Evolutionary conservation across 2,888 invertebrate species (phyloP), one percentile per base, ranked within the genome.

Genomic region (Hirtodrosophila alboralis): DNA sequence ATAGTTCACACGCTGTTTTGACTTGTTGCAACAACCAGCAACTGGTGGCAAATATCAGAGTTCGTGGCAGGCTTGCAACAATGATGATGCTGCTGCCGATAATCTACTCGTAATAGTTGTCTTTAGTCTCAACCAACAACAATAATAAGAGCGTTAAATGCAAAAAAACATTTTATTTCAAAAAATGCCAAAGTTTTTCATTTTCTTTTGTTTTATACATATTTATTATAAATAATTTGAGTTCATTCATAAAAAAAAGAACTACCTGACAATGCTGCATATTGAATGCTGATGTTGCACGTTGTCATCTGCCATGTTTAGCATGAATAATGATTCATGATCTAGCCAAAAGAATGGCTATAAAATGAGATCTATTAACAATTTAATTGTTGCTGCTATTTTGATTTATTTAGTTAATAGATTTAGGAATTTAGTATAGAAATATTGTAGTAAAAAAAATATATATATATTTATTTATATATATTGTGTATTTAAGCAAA

Each of bases 41-140:
- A 54, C 59, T 61, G 43, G 53, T 48, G 41, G 65, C 57, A 84
- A 81, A 81, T 81, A 84, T 68, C 81, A 81, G 72, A 81, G 81
- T 84, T 84, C 81, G 78, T 44, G 38, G 38, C 62, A 59, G 38
- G 47, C 57, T 33, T 37, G 26, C 31, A 37, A 37, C 26, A 38
- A 27, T 14, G 21, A 26, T 58, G 47, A 38, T 41, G 44, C 34
- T 57, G 36, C 48, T 52, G 60, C 37, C 52, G 54, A 61, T 75
- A 58, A 51, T 54, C 23, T 23, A 8, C 6, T 23, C 23, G 51
- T 61, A 68, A 57, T 65, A 60, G 64, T 41, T 40, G 57, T 38
- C 34, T 74, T 58, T 58, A 69, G 54, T 45, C n/a, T n/a, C n/a
- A n/a, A 27, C 52, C 14, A 49, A 31, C 27, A 30, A 38, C 56